phyloP scores from a whole-genome alignment of 2,888 invertebrate species.

The Mesochorus sp. region DNA sequence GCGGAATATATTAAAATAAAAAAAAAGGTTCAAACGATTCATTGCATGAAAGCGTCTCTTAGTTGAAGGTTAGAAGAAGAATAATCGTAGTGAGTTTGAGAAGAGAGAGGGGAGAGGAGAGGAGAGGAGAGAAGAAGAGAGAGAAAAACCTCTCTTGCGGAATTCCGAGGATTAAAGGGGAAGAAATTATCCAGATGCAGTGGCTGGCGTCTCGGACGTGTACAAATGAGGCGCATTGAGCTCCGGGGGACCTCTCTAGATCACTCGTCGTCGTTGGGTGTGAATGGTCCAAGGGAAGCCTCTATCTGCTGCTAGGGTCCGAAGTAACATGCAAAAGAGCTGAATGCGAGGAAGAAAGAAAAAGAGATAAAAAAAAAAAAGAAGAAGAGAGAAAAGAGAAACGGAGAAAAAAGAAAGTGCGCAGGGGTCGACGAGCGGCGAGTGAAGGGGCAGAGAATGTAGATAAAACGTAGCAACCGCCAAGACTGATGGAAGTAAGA shows the following conservation, averaged over 20 bases:
- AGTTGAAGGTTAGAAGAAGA: slow-evolving; percentile 2
- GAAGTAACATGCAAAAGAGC: slow-evolving; percentile 42
- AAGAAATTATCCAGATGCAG: slow-evolving; percentile 75
- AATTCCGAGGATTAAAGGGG: slow-evolving; percentile 68
- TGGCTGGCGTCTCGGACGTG: slow-evolving; percentile 67
- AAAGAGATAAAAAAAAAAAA: slow-evolving; percentile 36
- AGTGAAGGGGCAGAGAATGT: background rate
- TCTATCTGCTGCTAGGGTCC: slow-evolving; percentile 38
- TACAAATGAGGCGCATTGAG: slow-evolving; percentile 73
- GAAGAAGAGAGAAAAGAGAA: slow-evolving; percentile 30
- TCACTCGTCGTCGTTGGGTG: slow-evolving; percentile 39
- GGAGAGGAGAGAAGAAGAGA: slow-evolving; percentile 35
- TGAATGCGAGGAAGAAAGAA: slow-evolving; percentile 35
- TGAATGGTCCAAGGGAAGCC: slow-evolving; percentile 55
- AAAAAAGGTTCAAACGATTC: background rate
- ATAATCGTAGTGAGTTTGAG: background rate
- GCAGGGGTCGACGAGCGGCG: background rate
- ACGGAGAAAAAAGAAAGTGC: too few relatives aligned
- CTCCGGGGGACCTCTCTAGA: slow-evolving; percentile 38
- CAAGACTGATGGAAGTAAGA: slow-evolving; percentile 63
- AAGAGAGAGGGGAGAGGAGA: slow-evolving; percentile 10
- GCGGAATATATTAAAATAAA: too few relatives aligned
- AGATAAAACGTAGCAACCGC: slow-evolving; percentile 29
- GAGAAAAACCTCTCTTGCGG: slow-evolving; percentile 31
- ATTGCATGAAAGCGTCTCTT: slow-evolving; percentile 10